Base-by-base conservation (phyloP, 2,113 vertebrate genomes). In the Psettodes erumei region DNA sequence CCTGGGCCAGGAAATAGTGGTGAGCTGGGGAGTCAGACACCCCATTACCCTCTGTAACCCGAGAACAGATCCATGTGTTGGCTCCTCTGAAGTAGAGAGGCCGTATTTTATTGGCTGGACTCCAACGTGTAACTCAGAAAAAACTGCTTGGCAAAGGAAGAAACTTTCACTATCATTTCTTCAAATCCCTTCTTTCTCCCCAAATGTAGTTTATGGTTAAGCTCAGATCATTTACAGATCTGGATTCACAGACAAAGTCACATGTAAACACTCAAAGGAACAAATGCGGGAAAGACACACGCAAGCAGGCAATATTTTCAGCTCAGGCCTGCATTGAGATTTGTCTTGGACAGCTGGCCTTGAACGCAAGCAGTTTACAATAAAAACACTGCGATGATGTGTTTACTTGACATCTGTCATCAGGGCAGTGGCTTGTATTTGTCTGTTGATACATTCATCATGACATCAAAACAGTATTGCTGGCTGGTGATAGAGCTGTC, bases 41-140 rank as follows among this genome's bases (percentile, higher is more conserved):
- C 62, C 63, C 33, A n/a, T 81, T 69, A 58, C 60, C 68, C 76
- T 69, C 58, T 58, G 45, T 84, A 85, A 85, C 83, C 65, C 80
- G 40, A 85, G 79, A 88, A 65, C n/a, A 72, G 56, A 75, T 70
- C 79, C 82, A 76, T 85, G 73, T 85, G 89, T 85, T 74, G 60
- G 37, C 67, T 71, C 69, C 71, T 79, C 62, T 82, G 79, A 71
- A 82, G 66, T 69, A 27, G 30, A 61, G 58, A 51, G 72, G 27
- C 45, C 32, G 37, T 71, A 81, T 86, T 88, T 86, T 65, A 71
- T 60, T 76, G 73, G 84, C 60, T 33, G 15, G 12, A 35, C 65
- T 69, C 60, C 58, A 67, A 43, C 71, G 40, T 50, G 63, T 72
- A 75, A 77, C 71, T 75, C 30, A 61, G 25, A 64, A 75, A 69